Base-by-base conservation (phyloP, 2,888 invertebrate species). In the Alloplasta piceator region DNA sequence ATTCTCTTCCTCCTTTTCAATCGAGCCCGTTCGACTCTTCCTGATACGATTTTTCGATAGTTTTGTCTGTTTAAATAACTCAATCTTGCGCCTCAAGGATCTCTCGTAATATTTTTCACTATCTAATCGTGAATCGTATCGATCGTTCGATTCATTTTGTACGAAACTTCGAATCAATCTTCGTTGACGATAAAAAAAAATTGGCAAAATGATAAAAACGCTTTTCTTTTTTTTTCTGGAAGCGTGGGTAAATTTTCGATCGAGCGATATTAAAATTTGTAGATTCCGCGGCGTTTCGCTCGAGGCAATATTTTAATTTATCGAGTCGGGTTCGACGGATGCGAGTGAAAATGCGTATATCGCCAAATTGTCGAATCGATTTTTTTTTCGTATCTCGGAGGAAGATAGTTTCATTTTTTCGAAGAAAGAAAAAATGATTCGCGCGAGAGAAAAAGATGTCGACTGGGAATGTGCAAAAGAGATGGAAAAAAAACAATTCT, bases 341-440 rank as follows among this genome's bases (percentile, higher is more conserved):
- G 14, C 1, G 7, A 52, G 12, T 48, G 12, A 48, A 48, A 10
- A 48, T 5, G n/a, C 12, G 12, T 12, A 5, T 52, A 52, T 52
- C 14, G 52, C 52, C 52, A 52, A 52, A 16, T 52, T 14, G 14
- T 52, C 6, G 5, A 5, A 66, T 74, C 48, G 58, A 66, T 74
- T 74, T 73, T 26, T 26, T 26, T 26, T 74, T 66, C 52, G 6
- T 63, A 6, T 56, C 66, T 50, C 26, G 66, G 66, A 66, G 66
- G 66, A 74, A 74, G 66, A 74, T 58, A 66, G 39, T 73, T 56
- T 64, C 46, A 16, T 38, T 5, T 64, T 26, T 56, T 12, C n/a
- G 48, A 56, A 36, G 43, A n/a, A 39, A 46, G 41, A 38, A 56
- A 9, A 55, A 48, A 48, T 10, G 10, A n/a, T 10, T 48, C 48